A percentile compares a stretch with the other conserved stretches of the same genome.
Conservation (phyloP, 2,888 invertebrate genomes). For the Mesochorus sp. region DNA sequence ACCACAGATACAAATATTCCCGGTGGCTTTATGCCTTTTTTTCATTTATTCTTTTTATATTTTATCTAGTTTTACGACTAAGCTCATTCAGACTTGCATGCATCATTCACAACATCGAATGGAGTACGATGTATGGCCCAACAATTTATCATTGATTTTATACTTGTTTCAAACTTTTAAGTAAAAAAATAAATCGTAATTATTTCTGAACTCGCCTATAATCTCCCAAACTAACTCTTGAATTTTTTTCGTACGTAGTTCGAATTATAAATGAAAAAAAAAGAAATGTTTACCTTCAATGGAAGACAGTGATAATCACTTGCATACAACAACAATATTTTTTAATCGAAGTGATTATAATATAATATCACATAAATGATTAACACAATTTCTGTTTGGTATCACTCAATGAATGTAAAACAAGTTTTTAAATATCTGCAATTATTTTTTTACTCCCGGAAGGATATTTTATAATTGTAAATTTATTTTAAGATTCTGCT, state of each 20-base stretch:
- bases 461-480: conserved; percentile 3
- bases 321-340: no score
- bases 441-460: neutral
- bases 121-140: conserved; percentile 2
- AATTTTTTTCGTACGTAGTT: conserved; percentile 36
- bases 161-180: neutral
- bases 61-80: conserved; percentile 12
- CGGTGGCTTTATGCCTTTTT: conserved; percentile 5
- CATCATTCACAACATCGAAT: conserved; percentile 22
- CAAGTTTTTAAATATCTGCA: neutral
- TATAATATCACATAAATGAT: neutral
- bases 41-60: neutral
- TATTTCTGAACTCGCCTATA: conserved; percentile 19
- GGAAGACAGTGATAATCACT: conserved; percentile 23
- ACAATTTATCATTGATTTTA: conserved; percentile 34
- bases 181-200: conserved; percentile 19
- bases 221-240: conserved; percentile 32
- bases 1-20: conserved; percentile 37
- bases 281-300: conserved; percentile 34
- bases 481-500: conserved; percentile 4
- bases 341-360: no score
- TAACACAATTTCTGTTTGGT: neutral
- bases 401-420: neutral
- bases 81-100: conserved; percentile 42
- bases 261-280: conserved; percentile 1